A percentile compares a stretch with the other conserved stretches of the same genome.
Evolutionary conservation across 2,113 vertebrate species (phyloP).

Genomic region (Cheirogaleus medius): DNA sequence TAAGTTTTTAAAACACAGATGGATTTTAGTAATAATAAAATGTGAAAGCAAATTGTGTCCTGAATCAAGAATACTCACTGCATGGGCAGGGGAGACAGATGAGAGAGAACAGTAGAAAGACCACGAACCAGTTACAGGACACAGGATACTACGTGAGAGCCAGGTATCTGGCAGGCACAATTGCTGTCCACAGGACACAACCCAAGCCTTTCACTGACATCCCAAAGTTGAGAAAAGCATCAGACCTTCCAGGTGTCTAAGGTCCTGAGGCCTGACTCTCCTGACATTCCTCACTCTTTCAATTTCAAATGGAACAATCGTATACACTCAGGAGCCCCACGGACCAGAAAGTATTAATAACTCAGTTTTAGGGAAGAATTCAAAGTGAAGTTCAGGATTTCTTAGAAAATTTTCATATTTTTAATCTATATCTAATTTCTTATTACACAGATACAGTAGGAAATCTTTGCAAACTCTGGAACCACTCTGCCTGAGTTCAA

Average conservation of each 20-base stretch:
- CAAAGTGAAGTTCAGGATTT: not conserved
- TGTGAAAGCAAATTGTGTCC: not conserved
- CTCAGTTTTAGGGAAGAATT: not conserved
- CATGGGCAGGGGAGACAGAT: not conserved
- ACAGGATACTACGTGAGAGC: not conserved
- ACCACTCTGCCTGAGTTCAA: not conserved
- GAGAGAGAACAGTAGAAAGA: not conserved
- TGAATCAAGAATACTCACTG: not conserved
- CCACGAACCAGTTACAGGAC: fast-evolving
- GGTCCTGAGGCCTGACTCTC: no score
- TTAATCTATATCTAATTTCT: not conserved
- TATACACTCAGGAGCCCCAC: not conserved
- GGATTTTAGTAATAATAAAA: slow-evolving; percentile 17
- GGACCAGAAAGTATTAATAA: not conserved
- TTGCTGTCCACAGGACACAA: not conserved
- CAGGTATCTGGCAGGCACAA: not conserved
- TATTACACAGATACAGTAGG: not conserved
- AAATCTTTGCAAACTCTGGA: not conserved
- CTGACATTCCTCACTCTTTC: not conserved
- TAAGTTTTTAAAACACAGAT: slow-evolving; percentile 4
- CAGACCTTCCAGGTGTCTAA: not conserved
- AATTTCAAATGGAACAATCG: not conserved
- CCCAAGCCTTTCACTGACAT: not conserved
- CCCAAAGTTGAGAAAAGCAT: not conserved
- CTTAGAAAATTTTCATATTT: not conserved